phyloP scores from a whole-genome alignment of 2,888 invertebrate species.

The Nemoura dubitans region DNA sequence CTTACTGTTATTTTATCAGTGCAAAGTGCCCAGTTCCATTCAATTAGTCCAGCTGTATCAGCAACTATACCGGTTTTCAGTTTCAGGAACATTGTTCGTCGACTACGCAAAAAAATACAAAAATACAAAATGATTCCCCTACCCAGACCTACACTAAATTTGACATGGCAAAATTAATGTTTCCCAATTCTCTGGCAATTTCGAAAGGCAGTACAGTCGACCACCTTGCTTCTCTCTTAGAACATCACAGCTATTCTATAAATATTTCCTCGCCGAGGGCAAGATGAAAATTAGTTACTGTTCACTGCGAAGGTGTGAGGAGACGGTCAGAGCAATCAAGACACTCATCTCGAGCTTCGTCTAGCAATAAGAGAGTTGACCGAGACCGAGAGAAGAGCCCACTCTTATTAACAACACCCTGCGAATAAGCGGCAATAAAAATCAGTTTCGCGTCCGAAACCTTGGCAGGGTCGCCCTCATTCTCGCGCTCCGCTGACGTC shows the following conservation, averaged over 20 bases:
- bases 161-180: too few species aligned
- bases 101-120: too few species aligned
- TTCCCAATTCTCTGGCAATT: too few species aligned
- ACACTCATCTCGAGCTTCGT: not conserved
- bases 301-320: not conserved
- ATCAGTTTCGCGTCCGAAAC: not conserved
- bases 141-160: too few species aligned
- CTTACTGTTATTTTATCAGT: too few species aligned
- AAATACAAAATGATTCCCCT: too few species aligned
- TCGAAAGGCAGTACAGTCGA: too few species aligned
- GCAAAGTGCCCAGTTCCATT: too few species aligned
- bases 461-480: not conserved
- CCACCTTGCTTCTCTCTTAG: too few species aligned
- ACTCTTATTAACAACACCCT: not conserved
- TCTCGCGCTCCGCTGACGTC: not conserved
- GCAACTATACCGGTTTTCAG: too few species aligned
- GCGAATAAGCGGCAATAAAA: not conserved
- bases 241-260: not conserved
- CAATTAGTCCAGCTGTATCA: too few species aligned
- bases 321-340: not conserved
- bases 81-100: too few species aligned
- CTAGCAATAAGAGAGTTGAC: not conserved
- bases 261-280: not conserved
- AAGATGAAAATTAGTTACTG: not conserved
- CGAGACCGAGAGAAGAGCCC: not conserved